Percentiles rank a stretch among this genome's conserved stretches.
phyloP scores from a whole-genome alignment of 2,888 invertebrate species.

The Sarcophaga variegata region DNA sequence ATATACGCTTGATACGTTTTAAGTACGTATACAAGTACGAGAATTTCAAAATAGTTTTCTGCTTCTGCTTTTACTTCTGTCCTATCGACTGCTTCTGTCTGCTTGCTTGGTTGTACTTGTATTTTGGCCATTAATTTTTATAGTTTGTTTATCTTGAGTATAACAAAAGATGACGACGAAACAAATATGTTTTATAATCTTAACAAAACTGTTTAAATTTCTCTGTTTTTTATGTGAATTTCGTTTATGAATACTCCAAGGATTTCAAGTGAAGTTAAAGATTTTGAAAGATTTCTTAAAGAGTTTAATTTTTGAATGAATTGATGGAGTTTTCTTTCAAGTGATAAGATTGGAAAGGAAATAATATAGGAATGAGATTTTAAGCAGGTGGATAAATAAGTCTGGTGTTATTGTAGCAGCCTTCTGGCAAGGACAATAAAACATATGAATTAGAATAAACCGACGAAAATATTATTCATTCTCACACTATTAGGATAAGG shows the following conservation, averaged over 20 bases:
- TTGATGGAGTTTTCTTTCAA: too few relatives aligned
- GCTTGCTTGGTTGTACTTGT: conserved; percentile 30
- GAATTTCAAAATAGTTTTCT: conserved; percentile 36
- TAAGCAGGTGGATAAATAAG: too few relatives aligned
- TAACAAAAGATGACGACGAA: conserved; percentile 44
- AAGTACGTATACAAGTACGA: conserved; percentile 10
- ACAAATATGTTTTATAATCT: conserved; percentile 63
- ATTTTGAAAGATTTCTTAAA: not conserved
- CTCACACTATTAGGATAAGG: too few relatives aligned
- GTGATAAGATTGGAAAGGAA: too few relatives aligned
- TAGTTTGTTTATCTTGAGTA: conserved; percentile 69
- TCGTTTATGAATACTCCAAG: not conserved
- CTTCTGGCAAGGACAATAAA: too few relatives aligned
- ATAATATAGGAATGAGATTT: too few relatives aligned
- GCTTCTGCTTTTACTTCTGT: conserved; percentile 13
- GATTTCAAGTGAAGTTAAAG: not conserved
- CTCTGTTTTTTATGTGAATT: not conserved
- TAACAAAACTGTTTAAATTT: conserved; percentile 54
- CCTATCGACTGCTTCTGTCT: conserved; percentile 11
- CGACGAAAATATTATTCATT: too few relatives aligned
- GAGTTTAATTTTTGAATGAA: too few relatives aligned
- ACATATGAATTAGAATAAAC: too few relatives aligned
- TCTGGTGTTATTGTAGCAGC: too few relatives aligned
- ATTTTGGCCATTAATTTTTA: conserved; percentile 66
- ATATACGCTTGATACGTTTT: conserved; percentile 34